These are phyloP conservation scores for Drosophila ambigua DNA, from an alignment of 1,140 invertebrate genomes.

Conservation along the genomic window DNA sequence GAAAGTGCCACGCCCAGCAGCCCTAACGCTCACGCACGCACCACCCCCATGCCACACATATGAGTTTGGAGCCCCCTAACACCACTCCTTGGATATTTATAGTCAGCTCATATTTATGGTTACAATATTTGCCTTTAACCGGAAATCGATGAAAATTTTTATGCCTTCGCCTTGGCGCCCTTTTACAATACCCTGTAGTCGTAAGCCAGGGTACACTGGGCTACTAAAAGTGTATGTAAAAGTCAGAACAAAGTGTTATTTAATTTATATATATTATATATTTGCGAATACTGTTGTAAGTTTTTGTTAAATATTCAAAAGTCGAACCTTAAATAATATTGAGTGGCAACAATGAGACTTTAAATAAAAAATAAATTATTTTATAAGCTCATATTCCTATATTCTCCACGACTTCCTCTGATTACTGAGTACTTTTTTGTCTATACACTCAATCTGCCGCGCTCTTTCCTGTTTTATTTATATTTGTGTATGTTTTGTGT, in stretches of 20 bases:
- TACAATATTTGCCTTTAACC: conserved; percentile 82
- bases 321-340: too few species aligned
- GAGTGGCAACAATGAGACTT: too few species aligned
- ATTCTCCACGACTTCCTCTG: too few species aligned
- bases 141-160: conserved; percentile 82
- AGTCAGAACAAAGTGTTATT: too few species aligned
- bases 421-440: conserved; percentile 46
- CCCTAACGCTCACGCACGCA: conserved; percentile 39
- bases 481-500: conserved; percentile 53
- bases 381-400: too few species aligned
- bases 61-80: neutral
- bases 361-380: too few species aligned
- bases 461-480: conserved; percentile 38
- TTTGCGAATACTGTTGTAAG: too few species aligned
- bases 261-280: too few species aligned
- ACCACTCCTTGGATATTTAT: conserved; percentile 60
- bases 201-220: too few species aligned
- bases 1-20: conserved; percentile 66
- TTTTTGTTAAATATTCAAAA: too few species aligned
- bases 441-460: too few species aligned
- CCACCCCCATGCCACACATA: conserved; percentile 11
- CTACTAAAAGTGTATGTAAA: too few species aligned
- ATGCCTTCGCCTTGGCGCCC: conserved; percentile 67
- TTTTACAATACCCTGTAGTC: conserved; percentile 13
- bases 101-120: conserved; percentile 80